Percentiles rank a stretch among this genome's conserved stretches.
Conservation (phyloP, 2,888 invertebrate species). For the Rutpela maculata region DNA sequence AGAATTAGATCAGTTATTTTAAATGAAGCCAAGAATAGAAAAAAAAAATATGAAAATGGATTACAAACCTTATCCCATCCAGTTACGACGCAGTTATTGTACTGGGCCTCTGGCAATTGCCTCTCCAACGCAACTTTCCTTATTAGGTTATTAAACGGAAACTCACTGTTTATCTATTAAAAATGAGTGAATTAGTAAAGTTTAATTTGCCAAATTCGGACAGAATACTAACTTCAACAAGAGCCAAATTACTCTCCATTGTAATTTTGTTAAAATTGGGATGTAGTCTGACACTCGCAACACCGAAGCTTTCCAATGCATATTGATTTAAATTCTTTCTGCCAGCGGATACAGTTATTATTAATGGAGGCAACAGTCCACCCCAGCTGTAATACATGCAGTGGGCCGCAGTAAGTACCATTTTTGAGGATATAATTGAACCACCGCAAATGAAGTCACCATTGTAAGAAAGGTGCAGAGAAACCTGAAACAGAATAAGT, state of each 20-base stretch:
- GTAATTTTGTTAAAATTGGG: slow-evolving; percentile 42
- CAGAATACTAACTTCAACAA: slow-evolving; percentile 45
- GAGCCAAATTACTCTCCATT: slow-evolving; percentile 48
- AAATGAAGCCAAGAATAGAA: too few species aligned
- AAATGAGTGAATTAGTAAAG: neutral
- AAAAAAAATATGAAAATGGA: neutral
- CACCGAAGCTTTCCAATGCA: slow-evolving; percentile 32
- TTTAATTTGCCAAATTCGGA: neutral
- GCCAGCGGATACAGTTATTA: slow-evolving; percentile 48
- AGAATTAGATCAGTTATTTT: too few species aligned
- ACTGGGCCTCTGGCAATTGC: neutral
- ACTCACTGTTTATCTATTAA: slow-evolving; percentile 32
- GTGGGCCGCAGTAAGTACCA: slow-evolving; percentile 49
- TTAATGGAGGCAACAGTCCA: slow-evolving; percentile 49
- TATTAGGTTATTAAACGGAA: slow-evolving; percentile 33
- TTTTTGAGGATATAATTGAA: slow-evolving; percentile 40
- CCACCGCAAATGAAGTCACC: slow-evolving; percentile 51
- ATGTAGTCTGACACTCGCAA: slow-evolving; percentile 46
- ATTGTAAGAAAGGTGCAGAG: slow-evolving; percentile 46
- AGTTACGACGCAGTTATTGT: slow-evolving; percentile 40
- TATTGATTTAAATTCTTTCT: slow-evolving; percentile 36
- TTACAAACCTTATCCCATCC: slow-evolving; percentile 51
- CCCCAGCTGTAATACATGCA: slow-evolving; percentile 54
- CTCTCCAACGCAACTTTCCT: slow-evolving; percentile 28
- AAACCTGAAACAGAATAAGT: slow-evolving; percentile 45